Base-by-base conservation (phyloP, 2,797 vertebrate genomes). In the Caiman crocodilus region DNA sequence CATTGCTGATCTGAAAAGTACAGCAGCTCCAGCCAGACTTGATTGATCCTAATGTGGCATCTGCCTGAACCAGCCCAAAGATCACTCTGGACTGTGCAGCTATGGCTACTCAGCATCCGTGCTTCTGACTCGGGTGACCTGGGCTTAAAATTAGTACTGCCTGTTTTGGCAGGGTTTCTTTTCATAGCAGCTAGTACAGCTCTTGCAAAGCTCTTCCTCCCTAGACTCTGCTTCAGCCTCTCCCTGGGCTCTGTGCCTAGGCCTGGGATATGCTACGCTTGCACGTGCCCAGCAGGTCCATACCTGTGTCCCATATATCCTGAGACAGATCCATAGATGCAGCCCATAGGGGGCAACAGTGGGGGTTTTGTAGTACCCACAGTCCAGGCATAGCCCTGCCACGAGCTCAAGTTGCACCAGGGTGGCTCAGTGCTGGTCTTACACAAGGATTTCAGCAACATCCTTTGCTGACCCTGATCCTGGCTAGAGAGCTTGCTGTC, bases 91-190 rank as follows among this genome's bases (percentile, higher is more conserved):
- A 23, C 25, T 3, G 6, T 13, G 32, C 63, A n/a, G 63, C 60
- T 25, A 23, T 63, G 25, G 61, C 61, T 6, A 14, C n/a, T 9
- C 17, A 6, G 64, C 32, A 14, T 20, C 69, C 9, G 11, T 25
- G 32, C 35, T 23, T 6, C 79, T 91, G 89, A 83, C 89, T 91
- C 84, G 79, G 84, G 79, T 59, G 77, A 60, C 74, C 79, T 35
- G 28, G 56, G 84, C 83, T 82, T 83, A 83, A 83, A 83, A 79
- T 83, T 79, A 87, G 80, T 69, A 65, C 57, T 14, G 25, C 55
- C 50, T 71, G 32, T 59, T 50, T 65, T 60, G 82, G 84, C 30
- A 42, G 83, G 60, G 78, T 42, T 42, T 42, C 42, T 79, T 87
- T 91, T 79, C 84, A 65, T 87, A 83, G 89, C 89, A 91, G 79